Evolutionary conservation across 2,888 invertebrate species (phyloP), one percentile per base, ranked within the genome.

Genomic region (Aproaerema taeniolella): DNA sequence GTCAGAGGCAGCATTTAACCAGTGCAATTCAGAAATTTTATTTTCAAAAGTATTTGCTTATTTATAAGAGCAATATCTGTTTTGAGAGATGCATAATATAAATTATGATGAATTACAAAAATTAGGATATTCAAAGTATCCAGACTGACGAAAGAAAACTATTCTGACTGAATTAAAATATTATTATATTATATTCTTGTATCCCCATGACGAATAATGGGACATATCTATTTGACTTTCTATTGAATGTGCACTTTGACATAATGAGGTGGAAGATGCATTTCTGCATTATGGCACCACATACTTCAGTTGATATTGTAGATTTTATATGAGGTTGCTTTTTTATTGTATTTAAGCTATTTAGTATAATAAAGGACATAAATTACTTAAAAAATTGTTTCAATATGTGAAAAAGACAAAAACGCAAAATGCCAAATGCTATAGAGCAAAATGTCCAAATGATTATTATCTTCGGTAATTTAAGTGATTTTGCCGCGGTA

Each of bases 321-420:
- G 53, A 52, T 56, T 55, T 56, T 58, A 52, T 56, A 51, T 47
- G 48, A 60, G 57, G 64, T 67, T 66, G 60, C 65, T 66, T 69
- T 69, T 52, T 42, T 53, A 48, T 49, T 54, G 45, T 52, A 52
- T 51, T 52, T 52, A 33, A 39, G 47, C 39, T 55, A 56, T 50
- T 53, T 54, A 51, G 41, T 39, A 52, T 46, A n/a, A n/a, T 52
- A 49, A 53, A 47, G 32, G 39, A 39, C 33, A 33, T 39, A 14
- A 37, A 25, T 36, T 33, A 29, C 31, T 33, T 15, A 31, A n/a
- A n/a, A n/a, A n/a, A n/a, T n/a, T n/a, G n/a, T n/a, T n/a, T n/a
- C n/a, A n/a, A n/a, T n/a, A n/a, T n/a, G n/a, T n/a, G n/a, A n/a
- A n/a, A n/a, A n/a, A n/a, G n/a, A n/a, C n/a, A n/a, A n/a, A n/a